Evolutionary conservation across 2,888 invertebrate genomes (phyloP).

Genomic region (Drosophila differens): DNA sequence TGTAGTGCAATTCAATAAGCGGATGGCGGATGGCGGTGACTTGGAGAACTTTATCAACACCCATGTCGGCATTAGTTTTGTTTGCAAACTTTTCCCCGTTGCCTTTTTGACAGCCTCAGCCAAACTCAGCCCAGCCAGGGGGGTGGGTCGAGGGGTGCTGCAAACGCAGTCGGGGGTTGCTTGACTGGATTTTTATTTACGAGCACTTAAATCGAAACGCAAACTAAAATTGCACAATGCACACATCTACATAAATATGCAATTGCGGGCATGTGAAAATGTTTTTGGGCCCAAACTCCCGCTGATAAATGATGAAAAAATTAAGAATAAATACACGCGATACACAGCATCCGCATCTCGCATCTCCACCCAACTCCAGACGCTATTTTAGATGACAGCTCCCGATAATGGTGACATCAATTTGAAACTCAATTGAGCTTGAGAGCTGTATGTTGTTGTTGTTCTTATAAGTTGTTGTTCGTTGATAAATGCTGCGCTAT

Average conservation of each 20-base stretch:
- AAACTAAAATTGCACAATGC: constrained; percentile 77
- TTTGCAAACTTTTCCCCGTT: constrained; percentile 84
- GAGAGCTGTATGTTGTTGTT: constrained; percentile 41
- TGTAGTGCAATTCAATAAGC: constrained; percentile 79
- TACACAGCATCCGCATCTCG: constrained; percentile 16
- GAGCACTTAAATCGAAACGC: constrained; percentile 79
- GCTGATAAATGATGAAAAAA: constrained; percentile 78
- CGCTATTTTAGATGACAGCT: constrained; percentile 80
- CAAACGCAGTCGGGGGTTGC: constrained; percentile 46
- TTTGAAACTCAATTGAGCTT: constrained; percentile 85
- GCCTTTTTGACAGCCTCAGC: constrained; percentile 73
- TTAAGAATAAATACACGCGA: constrained; percentile 70
- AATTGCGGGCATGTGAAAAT: constrained; percentile 75
- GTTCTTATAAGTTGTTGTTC: constrained; percentile 52
- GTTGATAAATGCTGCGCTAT: constrained; percentile 76
- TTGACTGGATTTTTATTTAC: constrained; percentile 73
- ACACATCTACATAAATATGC: constrained; percentile 80
- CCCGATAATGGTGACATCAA: constrained; percentile 84
- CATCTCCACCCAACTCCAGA: constrained; percentile 3
- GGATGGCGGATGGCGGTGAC: constrained; percentile 30
- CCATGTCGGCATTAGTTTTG: constrained; percentile 83
- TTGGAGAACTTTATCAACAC: constrained; percentile 80
- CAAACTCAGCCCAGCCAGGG: constrained; percentile 12
- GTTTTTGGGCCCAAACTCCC: constrained; percentile 26
- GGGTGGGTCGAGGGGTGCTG: constrained; percentile 22